Conservation (phyloP, 2,797 vertebrate species). For the Delichon dasypus region DNA sequence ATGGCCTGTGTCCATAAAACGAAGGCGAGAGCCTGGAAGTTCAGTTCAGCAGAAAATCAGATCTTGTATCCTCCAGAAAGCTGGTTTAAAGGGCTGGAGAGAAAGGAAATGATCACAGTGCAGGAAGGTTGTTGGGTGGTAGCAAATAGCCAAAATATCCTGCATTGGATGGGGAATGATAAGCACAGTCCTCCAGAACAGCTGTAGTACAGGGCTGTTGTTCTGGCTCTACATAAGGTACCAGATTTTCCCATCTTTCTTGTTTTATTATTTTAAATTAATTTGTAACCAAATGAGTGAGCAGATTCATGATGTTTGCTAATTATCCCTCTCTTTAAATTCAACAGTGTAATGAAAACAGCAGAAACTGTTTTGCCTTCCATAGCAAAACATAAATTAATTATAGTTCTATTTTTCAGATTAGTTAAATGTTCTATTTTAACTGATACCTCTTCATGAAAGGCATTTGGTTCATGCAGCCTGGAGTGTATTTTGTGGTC, state of each 20-base stretch:
- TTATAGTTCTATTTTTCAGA: not conserved
- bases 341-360: not conserved
- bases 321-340: not conserved
- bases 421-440: conserved; percentile 8
- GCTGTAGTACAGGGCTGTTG: not conserved
- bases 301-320: not conserved
- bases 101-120: not conserved
- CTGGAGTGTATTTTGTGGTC: not conserved
- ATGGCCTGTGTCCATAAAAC: not conserved
- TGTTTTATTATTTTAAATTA: not conserved
- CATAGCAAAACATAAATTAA: not conserved
- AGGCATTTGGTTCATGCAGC: not conserved
- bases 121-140: not conserved
- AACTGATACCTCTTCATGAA: not conserved
- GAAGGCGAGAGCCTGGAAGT: not conserved
- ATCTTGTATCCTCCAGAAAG: not conserved
- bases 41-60: not conserved
- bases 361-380: not conserved
- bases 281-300: not conserved
- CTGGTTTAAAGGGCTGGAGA: not conserved
- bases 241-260: not conserved
- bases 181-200: not conserved
- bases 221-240: not conserved
- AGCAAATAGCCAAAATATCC: not conserved
- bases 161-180: not conserved